Evolutionary conservation across 2,888 invertebrate species (phyloP).

Genomic region (Lithophane socia): DNA sequence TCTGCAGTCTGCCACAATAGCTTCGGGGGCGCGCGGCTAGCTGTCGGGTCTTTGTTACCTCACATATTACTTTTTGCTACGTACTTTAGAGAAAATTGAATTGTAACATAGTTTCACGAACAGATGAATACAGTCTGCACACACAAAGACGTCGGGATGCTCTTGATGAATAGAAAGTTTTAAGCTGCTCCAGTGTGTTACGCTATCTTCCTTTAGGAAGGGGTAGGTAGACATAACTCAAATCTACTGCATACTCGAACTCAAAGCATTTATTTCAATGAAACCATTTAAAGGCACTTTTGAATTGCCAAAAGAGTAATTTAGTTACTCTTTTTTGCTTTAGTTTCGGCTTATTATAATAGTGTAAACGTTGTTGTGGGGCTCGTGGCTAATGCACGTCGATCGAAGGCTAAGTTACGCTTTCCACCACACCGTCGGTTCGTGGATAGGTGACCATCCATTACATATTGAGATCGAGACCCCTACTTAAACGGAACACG

Average conservation of each 20-base stretch:
- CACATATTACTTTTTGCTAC: slow-evolving; percentile 72
- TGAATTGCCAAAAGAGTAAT: not conserved
- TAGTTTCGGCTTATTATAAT: not conserved
- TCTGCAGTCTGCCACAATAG: slow-evolving; percentile 19
- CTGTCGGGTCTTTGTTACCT: slow-evolving; percentile 73
- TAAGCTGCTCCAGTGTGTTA: slow-evolving; percentile 33
- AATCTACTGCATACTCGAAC: not conserved
- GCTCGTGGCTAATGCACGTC: too few relatives aligned
- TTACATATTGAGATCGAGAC: too few relatives aligned
- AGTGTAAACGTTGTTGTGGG: not conserved
- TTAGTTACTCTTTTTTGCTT: slow-evolving; percentile 14
- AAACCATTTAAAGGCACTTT: not conserved
- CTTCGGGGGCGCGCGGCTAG: slow-evolving; percentile 51
- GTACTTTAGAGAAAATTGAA: too few relatives aligned
- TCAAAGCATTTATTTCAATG: not conserved
- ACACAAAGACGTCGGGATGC: slow-evolving; percentile 36
- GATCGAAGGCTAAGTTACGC: too few relatives aligned
- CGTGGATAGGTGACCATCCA: too few relatives aligned
- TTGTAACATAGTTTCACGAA: slow-evolving; percentile 58
- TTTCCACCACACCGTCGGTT: too few relatives aligned
- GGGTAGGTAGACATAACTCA: not conserved
- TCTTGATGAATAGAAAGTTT: slow-evolving; percentile 45
- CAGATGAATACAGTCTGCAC: slow-evolving; percentile 54
- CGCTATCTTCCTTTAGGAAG: slow-evolving; percentile 12
- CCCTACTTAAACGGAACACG: too few relatives aligned